Conservation (phyloP, 2,113 vertebrate genomes). For the Micronycteris hirsuta region DNA sequence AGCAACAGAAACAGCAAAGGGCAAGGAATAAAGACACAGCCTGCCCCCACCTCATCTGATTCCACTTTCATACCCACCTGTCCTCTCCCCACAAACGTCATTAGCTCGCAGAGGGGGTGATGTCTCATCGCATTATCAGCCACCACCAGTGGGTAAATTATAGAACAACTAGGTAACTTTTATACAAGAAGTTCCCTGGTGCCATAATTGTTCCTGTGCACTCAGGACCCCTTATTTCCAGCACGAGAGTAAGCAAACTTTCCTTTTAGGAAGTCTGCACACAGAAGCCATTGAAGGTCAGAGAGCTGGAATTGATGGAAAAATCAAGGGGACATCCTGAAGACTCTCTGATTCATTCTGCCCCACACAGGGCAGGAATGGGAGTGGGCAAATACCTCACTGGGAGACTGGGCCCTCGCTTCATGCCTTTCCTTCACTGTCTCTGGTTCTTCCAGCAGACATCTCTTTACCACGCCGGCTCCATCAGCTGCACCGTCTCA, state of each 20-base stretch:
- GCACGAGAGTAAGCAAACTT: neutral
- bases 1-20: constrained; percentile 8
- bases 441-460: neutral
- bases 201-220: neutral
- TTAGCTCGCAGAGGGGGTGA: constrained; percentile 36
- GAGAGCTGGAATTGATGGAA: neutral
- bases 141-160: constrained; percentile 36
- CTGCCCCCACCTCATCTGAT: constrained; percentile 53
- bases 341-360: neutral
- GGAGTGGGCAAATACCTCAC: too few species aligned
- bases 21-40: neutral
- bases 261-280: neutral
- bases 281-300: neutral
- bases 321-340: neutral
- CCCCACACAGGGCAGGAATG: rapidly evolving
- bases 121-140: neutral
- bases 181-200: neutral
- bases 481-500: rapidly evolving
- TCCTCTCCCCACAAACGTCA: constrained; percentile 64
- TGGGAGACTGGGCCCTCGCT: neutral
- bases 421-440: neutral
- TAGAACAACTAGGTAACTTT: neutral
- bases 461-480: neutral
- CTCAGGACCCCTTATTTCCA: neutral
- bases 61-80: constrained; percentile 60